Evolutionary conservation across 2,888 invertebrate genomes (phyloP).

Genomic region (Himalopsyche japonica): DNA sequence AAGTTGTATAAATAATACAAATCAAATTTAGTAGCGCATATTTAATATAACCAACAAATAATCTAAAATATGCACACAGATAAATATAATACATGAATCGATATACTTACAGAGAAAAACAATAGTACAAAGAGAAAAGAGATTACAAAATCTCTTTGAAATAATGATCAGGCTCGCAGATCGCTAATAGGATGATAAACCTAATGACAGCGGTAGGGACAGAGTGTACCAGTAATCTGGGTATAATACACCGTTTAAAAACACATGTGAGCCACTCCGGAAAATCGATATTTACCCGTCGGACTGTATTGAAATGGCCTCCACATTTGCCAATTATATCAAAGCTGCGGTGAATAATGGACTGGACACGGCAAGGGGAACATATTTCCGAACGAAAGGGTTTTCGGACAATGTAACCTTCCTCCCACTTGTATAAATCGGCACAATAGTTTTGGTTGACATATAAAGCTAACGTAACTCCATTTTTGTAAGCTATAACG

Average conservation of each 20-base stretch:
- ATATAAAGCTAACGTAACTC: too few species aligned
- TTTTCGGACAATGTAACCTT: background rate
- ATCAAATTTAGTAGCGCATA: too few species aligned
- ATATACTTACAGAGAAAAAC: too few species aligned
- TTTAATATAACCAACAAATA: too few species aligned
- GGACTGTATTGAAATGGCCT: background rate
- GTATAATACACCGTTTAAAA: background rate
- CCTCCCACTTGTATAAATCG: background rate
- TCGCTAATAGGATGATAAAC: background rate
- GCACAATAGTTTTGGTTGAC: background rate
- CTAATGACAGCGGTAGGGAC: background rate
- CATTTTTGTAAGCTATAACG: too few species aligned
- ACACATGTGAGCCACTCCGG: background rate
- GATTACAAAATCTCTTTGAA: background rate
- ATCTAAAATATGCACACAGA: too few species aligned
- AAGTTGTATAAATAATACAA: too few species aligned
- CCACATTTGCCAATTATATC: background rate
- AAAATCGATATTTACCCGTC: background rate
- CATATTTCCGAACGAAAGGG: background rate
- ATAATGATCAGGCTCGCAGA: background rate
- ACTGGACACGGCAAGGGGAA: background rate
- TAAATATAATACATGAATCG: too few species aligned
- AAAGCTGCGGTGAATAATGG: background rate
- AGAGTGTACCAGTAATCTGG: background rate
- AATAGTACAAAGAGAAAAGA: too few species aligned